phyloP scores from a whole-genome alignment of 2,113 vertebrate species.

The Pterocles orientalis region DNA sequence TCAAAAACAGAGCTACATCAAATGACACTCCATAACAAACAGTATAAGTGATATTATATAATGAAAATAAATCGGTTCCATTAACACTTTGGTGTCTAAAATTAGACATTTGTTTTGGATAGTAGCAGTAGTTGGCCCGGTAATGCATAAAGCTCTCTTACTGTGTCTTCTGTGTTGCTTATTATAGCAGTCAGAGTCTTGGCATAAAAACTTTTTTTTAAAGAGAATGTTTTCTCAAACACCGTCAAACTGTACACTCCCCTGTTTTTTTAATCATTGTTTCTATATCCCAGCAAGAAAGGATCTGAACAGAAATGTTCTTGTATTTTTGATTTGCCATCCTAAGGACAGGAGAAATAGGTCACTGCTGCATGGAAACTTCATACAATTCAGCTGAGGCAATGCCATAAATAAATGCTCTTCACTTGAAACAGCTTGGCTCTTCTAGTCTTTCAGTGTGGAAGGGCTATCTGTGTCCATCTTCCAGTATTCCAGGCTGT shows the following conservation, averaged over 20 bases:
- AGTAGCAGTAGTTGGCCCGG: background rate
- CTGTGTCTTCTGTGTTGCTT: background rate
- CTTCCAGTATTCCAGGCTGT: background rate
- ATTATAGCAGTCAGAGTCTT: background rate
- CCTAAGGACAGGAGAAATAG: background rate
- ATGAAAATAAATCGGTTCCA: background rate
- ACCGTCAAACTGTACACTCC: background rate
- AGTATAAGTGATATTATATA: background rate
- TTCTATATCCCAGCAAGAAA: background rate
- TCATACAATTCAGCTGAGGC: background rate
- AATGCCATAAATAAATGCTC: background rate
- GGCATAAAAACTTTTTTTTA: background rate
- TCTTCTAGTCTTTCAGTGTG: fast-evolving
- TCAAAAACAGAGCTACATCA: background rate
- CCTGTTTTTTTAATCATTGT: background rate
- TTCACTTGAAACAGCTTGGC: background rate
- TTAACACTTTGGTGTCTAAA: background rate
- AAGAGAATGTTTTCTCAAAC: background rate
- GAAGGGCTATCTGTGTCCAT: background rate
- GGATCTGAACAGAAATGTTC: background rate
- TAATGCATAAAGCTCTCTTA: background rate
- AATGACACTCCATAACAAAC: background rate
- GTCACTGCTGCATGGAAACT: background rate
- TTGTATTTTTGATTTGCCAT: background rate
- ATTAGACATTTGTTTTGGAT: background rate